Percentiles rank a stretch among this genome's conserved stretches.
Evolutionary conservation across 2,113 vertebrate genomes (phyloP).

Genomic region (Aythya baeri): DNA sequence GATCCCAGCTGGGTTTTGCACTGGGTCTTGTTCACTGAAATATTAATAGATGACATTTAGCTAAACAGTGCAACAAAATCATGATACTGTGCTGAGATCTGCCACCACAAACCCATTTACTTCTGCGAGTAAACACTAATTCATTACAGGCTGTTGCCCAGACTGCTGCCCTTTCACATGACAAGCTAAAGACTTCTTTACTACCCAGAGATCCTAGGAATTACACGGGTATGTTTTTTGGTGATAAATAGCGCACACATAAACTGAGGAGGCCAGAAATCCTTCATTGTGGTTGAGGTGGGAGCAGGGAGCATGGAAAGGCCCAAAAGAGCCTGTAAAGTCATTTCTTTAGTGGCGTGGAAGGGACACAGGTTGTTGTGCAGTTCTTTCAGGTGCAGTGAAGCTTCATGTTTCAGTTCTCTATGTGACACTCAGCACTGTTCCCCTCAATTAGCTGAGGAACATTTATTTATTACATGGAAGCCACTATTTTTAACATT

Average conservation of each 20-base stretch:
- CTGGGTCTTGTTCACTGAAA: conserved; percentile 38
- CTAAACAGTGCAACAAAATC: conserved; percentile 21
- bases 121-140: background rate
- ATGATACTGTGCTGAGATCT: conserved; percentile 5
- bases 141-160: background rate
- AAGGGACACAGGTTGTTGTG: background rate
- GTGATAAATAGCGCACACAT: background rate
- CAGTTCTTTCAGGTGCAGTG: background rate
- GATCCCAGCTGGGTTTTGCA: conserved; percentile 35
- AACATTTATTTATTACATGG: background rate
- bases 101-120: background rate
- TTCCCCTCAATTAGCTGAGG: background rate
- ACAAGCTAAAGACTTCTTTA: background rate
- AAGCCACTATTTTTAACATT: background rate
- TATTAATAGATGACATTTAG: conserved; percentile 56
- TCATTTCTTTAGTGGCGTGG: background rate
- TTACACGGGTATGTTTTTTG: background rate
- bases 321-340: background rate
- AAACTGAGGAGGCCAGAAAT: background rate
- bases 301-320: background rate
- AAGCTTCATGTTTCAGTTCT: background rate
- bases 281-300: background rate
- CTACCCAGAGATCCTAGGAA: background rate
- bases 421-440: background rate
- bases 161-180: background rate